Conservation (phyloP, 2,888 invertebrate species). For the Drosophila sordidapex region DNA sequence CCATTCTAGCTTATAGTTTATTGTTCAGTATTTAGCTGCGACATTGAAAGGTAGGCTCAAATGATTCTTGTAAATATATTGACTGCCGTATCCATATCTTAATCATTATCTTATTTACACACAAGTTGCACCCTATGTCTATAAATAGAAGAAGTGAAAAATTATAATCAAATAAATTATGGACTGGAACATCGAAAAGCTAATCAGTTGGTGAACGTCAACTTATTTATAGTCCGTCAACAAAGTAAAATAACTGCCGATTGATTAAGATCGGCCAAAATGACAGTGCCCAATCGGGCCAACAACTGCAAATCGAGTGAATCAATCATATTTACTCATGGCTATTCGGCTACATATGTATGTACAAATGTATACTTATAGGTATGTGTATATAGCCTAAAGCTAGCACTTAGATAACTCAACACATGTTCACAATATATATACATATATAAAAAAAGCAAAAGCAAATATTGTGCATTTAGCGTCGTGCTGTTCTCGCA, state of each 20-base stretch:
- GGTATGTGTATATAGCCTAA: constrained; percentile 5
- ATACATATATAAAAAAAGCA: background rate
- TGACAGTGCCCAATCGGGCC: constrained; percentile 33
- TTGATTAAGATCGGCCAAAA: constrained; percentile 63
- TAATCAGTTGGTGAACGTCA: constrained; percentile 57
- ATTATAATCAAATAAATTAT: constrained; percentile 51
- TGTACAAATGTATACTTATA: constrained; percentile 9
- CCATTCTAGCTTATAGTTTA: background rate
- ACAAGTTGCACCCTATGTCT: constrained; percentile 4
- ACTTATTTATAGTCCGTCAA: constrained; percentile 62
- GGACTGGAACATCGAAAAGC: constrained; percentile 52
- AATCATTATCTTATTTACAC: background rate
- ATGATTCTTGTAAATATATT: background rate
- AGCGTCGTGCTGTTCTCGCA: constrained; percentile 12
- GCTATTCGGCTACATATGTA: constrained; percentile 14
- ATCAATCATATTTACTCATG: constrained; percentile 68
- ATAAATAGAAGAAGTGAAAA: constrained; percentile 30
- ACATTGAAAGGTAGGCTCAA: background rate
- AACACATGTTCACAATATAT: constrained; percentile 50
- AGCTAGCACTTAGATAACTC: constrained; percentile 48
- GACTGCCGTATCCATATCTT: background rate
- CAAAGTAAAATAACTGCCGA: constrained; percentile 49
- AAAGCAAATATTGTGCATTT: constrained; percentile 24
- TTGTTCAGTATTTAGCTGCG: background rate
- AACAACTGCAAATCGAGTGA: constrained; percentile 36